Evolutionary conservation across 2,888 invertebrate species (phyloP), one percentile per base, ranked within the genome.

Genomic region (Macaria notata): DNA sequence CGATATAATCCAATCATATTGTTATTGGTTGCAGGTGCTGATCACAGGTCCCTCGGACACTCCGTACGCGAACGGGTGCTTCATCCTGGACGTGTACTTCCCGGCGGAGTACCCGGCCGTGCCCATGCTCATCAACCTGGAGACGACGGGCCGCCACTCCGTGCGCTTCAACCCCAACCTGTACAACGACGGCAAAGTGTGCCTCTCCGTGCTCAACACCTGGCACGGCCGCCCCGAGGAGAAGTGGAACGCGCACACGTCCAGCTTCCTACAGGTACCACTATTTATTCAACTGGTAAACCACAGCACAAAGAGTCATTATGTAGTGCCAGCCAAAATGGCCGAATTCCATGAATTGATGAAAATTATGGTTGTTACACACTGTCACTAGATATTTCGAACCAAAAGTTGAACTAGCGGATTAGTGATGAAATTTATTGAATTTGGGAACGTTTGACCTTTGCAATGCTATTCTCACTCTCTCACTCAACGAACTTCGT

Each of bases 161-260:
- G 96, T 98, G 75, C 94, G 98, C 64, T 98, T 98, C 86, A 98
- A 98, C 93, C 98, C 98, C 63, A 98, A 98, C 93, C 93, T 98
- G 54, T 98, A 98, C 88, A 97, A 97, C 92, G 98, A 98, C 88
- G 98, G 98, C 65, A 98, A 98, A 93, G 90, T 91, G 74, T 98
- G 98, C 84, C 94, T 98, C 78, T 98, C 98, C 68, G 97, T 98
- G 65, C 92, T 98, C 66, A 98, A 98, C 88, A 98, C 98, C 3
- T 98, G 98, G 98, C 98, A 98, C 84, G 98, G 98, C 5, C 92
- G 98, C 53, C 98, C 98, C 31, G 98, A 98, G 88, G 98, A 98
- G 88, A 98, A 98, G 84, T 98, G 98, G 98, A 98, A 98, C 88
- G 96, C 98, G 62, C 97, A 98, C 83, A 98, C 98, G 0, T 98